Percentiles rank a stretch among this genome's conserved stretches.
Evolutionary conservation across 2,113 vertebrate genomes (phyloP).

Genomic region (Laticauda laticaudata): DNA sequence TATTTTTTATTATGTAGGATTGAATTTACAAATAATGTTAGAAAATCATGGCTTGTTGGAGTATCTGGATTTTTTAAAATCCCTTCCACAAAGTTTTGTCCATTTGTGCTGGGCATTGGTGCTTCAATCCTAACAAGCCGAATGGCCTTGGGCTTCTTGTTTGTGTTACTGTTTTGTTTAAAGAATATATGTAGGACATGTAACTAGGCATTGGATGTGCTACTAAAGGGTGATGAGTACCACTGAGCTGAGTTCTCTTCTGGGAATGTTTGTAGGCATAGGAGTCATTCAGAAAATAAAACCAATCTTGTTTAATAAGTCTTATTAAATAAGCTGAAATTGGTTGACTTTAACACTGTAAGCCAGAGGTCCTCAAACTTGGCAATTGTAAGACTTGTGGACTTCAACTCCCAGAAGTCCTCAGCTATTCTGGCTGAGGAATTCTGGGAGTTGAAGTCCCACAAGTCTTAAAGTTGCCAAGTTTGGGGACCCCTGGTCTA

Average conservation of each 20-base stretch:
- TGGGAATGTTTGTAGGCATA: neutral
- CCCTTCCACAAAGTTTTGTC: neutral
- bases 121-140: neutral
- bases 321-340: neutral
- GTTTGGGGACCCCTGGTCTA: neutral
- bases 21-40: neutral
- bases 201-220: neutral
- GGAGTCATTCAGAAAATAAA: neutral
- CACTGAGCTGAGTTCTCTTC: neutral
- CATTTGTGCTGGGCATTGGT: neutral
- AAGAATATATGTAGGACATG: too few relatives aligned
- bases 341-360: neutral
- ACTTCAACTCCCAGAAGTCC: too few relatives aligned
- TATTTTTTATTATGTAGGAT: neutral
- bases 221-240: neutral
- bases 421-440: too few relatives aligned
- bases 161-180: too few relatives aligned
- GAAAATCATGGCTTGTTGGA: neutral
- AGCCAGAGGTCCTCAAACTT: too few relatives aligned
- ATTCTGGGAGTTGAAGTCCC: too few relatives aligned
- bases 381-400: too few relatives aligned
- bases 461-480: too few relatives aligned
- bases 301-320: neutral
- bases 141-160: neutral
- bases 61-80: neutral